phyloP scores from a whole-genome alignment of 2,113 vertebrate genomes.

The Peromyscus leucopus region DNA sequence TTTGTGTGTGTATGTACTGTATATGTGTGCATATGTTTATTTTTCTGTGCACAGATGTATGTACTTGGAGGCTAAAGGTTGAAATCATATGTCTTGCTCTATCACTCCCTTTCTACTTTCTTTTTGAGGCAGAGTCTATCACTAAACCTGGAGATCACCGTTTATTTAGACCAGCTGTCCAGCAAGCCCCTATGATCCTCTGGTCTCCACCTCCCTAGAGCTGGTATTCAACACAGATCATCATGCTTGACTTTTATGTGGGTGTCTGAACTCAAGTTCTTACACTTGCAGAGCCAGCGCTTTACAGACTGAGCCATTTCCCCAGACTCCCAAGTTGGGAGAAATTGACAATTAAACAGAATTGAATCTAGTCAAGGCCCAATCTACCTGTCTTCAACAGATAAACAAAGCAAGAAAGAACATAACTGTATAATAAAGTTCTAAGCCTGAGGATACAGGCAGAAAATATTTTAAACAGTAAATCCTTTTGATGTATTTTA shows the following conservation, averaged over 20 bases:
- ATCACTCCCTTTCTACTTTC: background rate
- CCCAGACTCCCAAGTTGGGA: background rate
- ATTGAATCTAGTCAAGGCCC: background rate
- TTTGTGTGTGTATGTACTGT: background rate
- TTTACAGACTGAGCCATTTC: background rate
- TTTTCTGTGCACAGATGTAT: background rate
- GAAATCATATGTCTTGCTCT: background rate
- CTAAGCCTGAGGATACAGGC: background rate
- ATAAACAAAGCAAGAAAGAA: slow-evolving; percentile 20
- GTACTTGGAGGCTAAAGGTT: background rate
- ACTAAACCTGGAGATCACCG: too few relatives aligned
- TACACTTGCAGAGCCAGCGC: background rate
- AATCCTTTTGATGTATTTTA: slow-evolving; percentile 32
- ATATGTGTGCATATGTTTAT: background rate
- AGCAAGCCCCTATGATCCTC: background rate
- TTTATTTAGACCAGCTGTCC: background rate
- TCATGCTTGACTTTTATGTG: background rate
- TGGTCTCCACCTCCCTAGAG: background rate
- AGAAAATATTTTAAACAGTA: slow-evolving; percentile 37
- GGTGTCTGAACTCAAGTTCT: background rate
- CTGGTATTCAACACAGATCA: too few relatives aligned
- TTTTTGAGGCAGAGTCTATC: background rate
- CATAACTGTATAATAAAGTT: background rate
- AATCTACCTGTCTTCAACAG: slow-evolving; percentile 31
- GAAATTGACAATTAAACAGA: background rate